A percentile compares a stretch with the other conserved stretches of the same genome.
These are phyloP conservation scores for Nephrocerus scutellatus DNA, from an alignment of 2,888 invertebrate species.

Conservation along the genomic window DNA sequence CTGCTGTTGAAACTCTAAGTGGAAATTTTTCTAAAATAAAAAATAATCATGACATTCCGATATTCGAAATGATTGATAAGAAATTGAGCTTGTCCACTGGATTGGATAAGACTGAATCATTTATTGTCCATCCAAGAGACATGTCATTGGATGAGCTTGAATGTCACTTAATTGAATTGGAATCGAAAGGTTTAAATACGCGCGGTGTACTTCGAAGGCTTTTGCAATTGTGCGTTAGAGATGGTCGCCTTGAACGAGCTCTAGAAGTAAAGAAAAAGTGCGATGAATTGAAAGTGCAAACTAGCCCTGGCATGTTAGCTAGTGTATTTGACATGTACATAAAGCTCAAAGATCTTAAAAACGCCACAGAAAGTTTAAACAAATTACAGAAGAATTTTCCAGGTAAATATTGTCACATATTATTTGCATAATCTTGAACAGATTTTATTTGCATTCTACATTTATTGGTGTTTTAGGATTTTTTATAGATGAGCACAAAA, in stretches of 20 bases:
- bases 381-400: constrained; percentile 52
- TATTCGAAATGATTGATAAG: constrained; percentile 48
- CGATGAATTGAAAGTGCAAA: constrained; percentile 50
- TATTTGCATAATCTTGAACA: neutral
- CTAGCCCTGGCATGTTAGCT: constrained; percentile 62
- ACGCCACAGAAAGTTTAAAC: constrained; percentile 51
- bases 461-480: constrained; percentile 50
- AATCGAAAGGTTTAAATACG: constrained; percentile 59
- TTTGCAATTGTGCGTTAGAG: constrained; percentile 53
- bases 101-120: too few relatives aligned
- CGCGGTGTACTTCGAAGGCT: constrained; percentile 59
- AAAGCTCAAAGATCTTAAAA: constrained; percentile 51
- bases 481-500: constrained; percentile 58
- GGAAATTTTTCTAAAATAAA: constrained; percentile 32
- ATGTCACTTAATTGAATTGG: constrained; percentile 59
- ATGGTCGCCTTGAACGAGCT: constrained; percentile 53
- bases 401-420: constrained; percentile 27
- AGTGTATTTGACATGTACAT: constrained; percentile 57
- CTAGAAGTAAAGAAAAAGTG: constrained; percentile 53
- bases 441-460: too few relatives aligned
- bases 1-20: constrained; percentile 49
- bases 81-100: constrained; percentile 32
- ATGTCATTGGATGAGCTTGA: constrained; percentile 59
- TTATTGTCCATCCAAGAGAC: constrained; percentile 53
- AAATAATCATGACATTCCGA: neutral